phyloP scores from a whole-genome alignment of 2,888 invertebrate genomes.

The Tiliacea citrago region DNA sequence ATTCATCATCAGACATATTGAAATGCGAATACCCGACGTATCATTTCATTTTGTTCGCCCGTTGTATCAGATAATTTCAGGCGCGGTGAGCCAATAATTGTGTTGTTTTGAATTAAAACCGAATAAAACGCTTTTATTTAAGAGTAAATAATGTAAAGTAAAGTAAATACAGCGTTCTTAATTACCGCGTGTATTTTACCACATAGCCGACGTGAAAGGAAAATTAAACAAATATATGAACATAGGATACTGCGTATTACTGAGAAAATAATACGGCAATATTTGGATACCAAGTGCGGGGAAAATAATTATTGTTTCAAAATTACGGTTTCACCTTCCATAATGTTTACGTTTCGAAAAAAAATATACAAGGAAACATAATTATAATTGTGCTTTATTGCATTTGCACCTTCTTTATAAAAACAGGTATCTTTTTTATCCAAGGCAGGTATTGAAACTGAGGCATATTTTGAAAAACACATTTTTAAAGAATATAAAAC shows the following conservation, averaged over 20 bases:
- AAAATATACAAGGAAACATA: too few species aligned
- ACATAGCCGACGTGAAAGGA: background rate
- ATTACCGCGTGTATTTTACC: background rate
- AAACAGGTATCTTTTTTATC: background rate
- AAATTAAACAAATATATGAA: constrained; percentile 19
- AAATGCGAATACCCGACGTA: constrained; percentile 4
- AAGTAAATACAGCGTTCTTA: constrained; percentile 7
- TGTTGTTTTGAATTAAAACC: constrained; percentile 21
- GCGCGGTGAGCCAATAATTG: constrained; percentile 17
- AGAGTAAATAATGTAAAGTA: constrained; percentile 1
- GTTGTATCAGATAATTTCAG: constrained; percentile 14
- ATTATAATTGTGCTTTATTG: background rate
- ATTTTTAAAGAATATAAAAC: too few species aligned
- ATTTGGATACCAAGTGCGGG: background rate
- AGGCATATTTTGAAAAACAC: too few species aligned
- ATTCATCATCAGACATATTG: background rate
- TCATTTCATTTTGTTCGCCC: constrained; percentile 9
- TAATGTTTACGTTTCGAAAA: background rate
- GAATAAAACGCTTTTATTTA: constrained; percentile 13
- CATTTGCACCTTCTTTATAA: background rate
- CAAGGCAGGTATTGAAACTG: too few species aligned
- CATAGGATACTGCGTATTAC: background rate
- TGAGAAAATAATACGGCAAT: background rate
- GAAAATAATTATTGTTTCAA: background rate
- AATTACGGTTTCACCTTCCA: background rate